Evolutionary conservation across 2,797 vertebrate species (phyloP).

Genomic region (Cirrhinus mrigala): DNA sequence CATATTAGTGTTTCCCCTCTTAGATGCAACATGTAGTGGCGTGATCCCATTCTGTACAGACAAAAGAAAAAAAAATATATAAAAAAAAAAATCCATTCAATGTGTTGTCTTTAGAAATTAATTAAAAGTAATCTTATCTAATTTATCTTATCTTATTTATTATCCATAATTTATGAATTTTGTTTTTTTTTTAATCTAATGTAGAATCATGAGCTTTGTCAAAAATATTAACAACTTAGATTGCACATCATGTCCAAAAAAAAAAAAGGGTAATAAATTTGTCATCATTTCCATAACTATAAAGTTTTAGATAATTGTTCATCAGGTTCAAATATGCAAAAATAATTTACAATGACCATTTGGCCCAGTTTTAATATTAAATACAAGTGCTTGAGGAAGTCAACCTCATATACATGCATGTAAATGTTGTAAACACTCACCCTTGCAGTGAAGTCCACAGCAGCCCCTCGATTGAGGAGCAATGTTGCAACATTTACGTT

Average conservation of each 20-base stretch:
- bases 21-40: conserved; percentile 96
- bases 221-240: not conserved
- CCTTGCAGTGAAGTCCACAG: conserved; percentile 96
- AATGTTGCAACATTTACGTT: conserved; percentile 97
- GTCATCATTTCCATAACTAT: no score
- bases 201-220: not conserved
- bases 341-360: not conserved
- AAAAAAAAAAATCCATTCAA: not conserved
- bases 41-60: conserved; percentile 92
- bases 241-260: not conserved
- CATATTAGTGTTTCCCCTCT: conserved; percentile 99
- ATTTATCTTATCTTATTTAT: no score
- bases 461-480: conserved; percentile 94
- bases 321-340: not conserved
- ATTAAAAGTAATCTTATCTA: not conserved
- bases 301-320: not conserved
- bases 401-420: not conserved
- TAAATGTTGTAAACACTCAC: conserved; percentile 71
- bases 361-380: not conserved
- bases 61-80: not conserved
- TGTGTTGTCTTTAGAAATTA: not conserved
- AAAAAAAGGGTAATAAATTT: not conserved
- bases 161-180: not conserved
- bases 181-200: not conserved
- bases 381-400: not conserved